Evolutionary conservation across 2,113 vertebrate genomes (phyloP), one percentile per base, ranked within the genome.

Genomic region (Butorides virescens): DNA sequence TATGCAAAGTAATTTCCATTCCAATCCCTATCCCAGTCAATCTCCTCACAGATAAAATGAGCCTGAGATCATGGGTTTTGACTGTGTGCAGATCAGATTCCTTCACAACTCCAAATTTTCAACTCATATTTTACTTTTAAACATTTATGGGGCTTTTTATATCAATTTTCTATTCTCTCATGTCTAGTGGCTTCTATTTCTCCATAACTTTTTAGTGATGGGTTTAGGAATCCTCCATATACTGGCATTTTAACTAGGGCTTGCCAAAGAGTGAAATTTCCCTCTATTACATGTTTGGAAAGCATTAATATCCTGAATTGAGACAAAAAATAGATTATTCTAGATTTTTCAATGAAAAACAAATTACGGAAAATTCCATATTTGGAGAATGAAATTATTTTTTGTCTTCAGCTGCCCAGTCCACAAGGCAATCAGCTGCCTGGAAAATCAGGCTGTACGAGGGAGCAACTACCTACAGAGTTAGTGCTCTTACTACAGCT

Each of bases 141-240:
- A 59, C 1, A 6, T 47, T 56, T 63, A 30, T 44, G 10, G 2
- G 3, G 0, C 2, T n/a, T 71, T 67, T 84, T 34, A 10, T 37
- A 37, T 37, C 9, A 42, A 3, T 37, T 77, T 39, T 75, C 19
- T 22, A 4, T 44, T 78, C 39, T 67, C 6, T 71, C 17, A 62
- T 44, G 63, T 30, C 8, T 19, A 22, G 26, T 16, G 18, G 15
- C n/a, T 87, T 72, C 62, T 26, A 37, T n/a, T 30, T 50, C 47
- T 71, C 42, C 27, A 32, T 44, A 47, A 62, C 7, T 27, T 46
- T 66, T 56, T 68, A 47, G 67, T 44, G 17, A 72, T 8, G 18
- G 18, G 1, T 3, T 75, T 80, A 75, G 30, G 17, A 59, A 56
- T 11, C 9, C 8, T 72, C 36, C 20, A 61, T 36, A 27, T 66